Evolutionary conservation across 2,888 invertebrate species (phyloP), one percentile per base, ranked within the genome.

Genomic region (Eupithecia insigniata): DNA sequence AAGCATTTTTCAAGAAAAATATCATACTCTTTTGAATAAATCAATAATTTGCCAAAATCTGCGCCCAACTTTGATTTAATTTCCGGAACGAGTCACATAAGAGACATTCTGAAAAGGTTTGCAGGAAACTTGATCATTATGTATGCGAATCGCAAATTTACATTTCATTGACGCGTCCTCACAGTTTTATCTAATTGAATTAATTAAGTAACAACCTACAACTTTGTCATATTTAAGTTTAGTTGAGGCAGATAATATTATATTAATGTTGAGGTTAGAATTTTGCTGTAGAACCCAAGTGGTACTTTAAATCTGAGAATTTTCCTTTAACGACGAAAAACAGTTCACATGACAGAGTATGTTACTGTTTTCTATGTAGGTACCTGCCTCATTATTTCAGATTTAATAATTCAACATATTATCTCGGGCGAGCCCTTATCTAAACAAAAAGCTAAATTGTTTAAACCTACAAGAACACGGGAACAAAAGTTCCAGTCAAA

Each of bases 161-260:
- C 73, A 73, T 73, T 73, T 73, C 73, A 73, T 70, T 70, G 70
- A 73, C 73, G 70, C 70, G 60, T 67, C 46, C 70, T 70, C 72
- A 66, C 73, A 65, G 73, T 73, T 73, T 73, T 73, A 70, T 70
- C 70, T 70, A 70, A 70, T 70, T 66, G 67, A 16, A 62, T 70
- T 73, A 16, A 62, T 70, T 73, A 51, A 51, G n/a, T 46, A 46
- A 10, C 46, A 46, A 58, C 16, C 16, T 30, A 70, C 61, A 73
- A 73, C 73, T 70, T 67, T 22, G 67, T 62, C 67, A 66, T 60
- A 70, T 73, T 65, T 67, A 46, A 66, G 67, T 67, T 43, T 30
- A 30, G 16, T 30, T 60, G 16, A 58, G 16, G 26, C 28, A 16
- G 8, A 3, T 60, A 30, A 18, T 2, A 18, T 22, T 22, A 60